phyloP scores from a whole-genome alignment of 2,888 invertebrate species.

The Caenorhabditis wallacei region DNA sequence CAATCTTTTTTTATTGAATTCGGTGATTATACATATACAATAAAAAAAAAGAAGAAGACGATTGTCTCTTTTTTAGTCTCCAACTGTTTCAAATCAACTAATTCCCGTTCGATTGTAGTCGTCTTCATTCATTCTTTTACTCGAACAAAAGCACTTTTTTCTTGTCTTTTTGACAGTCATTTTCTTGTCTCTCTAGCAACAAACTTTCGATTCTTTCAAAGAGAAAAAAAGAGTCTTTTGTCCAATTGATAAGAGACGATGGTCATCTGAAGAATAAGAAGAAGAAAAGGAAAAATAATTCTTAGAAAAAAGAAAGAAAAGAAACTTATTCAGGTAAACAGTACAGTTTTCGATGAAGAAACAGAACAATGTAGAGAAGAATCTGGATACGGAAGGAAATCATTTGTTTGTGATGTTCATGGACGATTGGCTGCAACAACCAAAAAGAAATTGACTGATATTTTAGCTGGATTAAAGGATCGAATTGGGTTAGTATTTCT shows the following conservation, averaged over 20 bases:
- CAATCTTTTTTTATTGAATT: not conserved
- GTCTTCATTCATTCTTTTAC: constrained; percentile 9
- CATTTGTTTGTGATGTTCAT: constrained; percentile 74
- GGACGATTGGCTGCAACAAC: constrained; percentile 70
- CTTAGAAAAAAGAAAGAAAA: not conserved
- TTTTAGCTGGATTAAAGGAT: constrained; percentile 69
- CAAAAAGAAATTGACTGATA: constrained; percentile 68
- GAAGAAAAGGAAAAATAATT: not conserved
- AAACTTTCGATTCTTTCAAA: constrained; percentile 28
- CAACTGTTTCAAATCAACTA: constrained; percentile 40
- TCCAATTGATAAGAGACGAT: constrained; percentile 25
- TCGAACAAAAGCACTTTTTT: constrained; percentile 58
- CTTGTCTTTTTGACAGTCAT: constrained; percentile 3
- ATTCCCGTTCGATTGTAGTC: constrained; percentile 36
- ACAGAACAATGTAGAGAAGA: constrained; percentile 68
- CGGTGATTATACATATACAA: constrained; percentile 1
- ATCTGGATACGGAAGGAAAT: constrained; percentile 71
- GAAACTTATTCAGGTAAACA: constrained; percentile 37
- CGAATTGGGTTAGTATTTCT: constrained; percentile 68
- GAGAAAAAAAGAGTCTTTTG: constrained; percentile 10
- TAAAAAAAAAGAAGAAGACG: constrained; percentile 17
- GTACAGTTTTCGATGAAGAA: constrained; percentile 67
- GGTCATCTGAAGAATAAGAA: not conserved
- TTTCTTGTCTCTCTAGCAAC: constrained; percentile 17
- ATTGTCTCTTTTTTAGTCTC: not conserved